Evolutionary conservation across 2,888 invertebrate genomes (phyloP).

Genomic region (Eubasilissa splendida): DNA sequence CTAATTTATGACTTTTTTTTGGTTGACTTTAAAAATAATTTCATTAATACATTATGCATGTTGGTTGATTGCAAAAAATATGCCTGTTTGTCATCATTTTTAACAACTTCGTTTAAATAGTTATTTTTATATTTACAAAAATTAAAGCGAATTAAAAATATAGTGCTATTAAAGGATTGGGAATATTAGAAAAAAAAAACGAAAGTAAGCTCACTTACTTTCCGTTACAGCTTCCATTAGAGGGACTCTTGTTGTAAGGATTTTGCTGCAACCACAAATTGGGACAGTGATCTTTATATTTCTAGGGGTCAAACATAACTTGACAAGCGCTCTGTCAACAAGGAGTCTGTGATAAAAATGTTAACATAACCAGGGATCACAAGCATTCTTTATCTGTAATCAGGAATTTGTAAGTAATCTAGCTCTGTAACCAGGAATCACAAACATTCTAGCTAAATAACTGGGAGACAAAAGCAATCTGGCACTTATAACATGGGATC

Average conservation of each 20-base stretch:
- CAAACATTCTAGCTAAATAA: neutral
- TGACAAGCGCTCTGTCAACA: conserved; percentile 11
- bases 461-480: neutral
- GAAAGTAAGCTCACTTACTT: conserved; percentile 51
- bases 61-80: no score
- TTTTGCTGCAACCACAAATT: conserved; percentile 54
- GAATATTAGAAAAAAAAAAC: no score
- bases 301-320: conserved; percentile 4
- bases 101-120: no score
- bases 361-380: neutral
- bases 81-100: no score
- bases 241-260: conserved; percentile 51
- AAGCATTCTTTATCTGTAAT: conserved; percentile 7
- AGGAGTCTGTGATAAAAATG: neutral
- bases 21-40: no score
- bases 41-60: no score
- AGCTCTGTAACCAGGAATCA: neutral
- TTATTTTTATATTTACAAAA: no score
- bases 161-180: no score
- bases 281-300: conserved; percentile 6
- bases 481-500: neutral
- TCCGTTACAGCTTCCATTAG: conserved; percentile 36
- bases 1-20: no score
- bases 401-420: neutral
- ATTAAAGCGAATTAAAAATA: no score